Evolutionary conservation across 2,113 vertebrate species (phyloP).

Genomic region (Plectropomus leopardus): DNA sequence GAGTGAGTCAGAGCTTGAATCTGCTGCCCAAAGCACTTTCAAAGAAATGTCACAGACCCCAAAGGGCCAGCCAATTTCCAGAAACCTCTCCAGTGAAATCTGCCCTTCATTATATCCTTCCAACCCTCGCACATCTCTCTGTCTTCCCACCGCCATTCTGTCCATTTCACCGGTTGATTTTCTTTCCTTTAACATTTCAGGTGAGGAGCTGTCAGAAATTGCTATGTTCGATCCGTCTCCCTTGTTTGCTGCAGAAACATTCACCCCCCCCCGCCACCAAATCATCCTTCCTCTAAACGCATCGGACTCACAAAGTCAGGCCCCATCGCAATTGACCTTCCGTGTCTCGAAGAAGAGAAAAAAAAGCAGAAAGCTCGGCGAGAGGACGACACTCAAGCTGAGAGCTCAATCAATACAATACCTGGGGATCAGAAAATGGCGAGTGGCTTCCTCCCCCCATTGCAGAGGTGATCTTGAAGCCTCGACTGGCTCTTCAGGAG

Average conservation of each 20-base stretch:
- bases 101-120: conserved; percentile 62
- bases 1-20: conserved; percentile 53
- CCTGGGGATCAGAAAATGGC: conserved; percentile 55
- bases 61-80: conserved; percentile 59
- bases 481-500: conserved; percentile 1
- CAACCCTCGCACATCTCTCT: background rate
- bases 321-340: conserved; percentile 67
- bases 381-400: conserved; percentile 68
- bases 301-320: conserved; percentile 53
- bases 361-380: conserved; percentile 18
- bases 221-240: conserved; percentile 32
- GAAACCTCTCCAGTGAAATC: conserved; percentile 60
- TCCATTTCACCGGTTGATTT: conserved; percentile 40
- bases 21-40: conserved; percentile 67
- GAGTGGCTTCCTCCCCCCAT: conserved; percentile 28
- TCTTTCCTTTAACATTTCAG: conserved; percentile 38
- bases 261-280: background rate
- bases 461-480: conserved; percentile 58
- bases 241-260: conserved; percentile 43
- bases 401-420: conserved; percentile 72
- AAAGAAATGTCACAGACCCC: conserved; percentile 72
- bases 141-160: background rate
- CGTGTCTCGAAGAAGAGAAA: conserved; percentile 11
- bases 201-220: conserved; percentile 52
- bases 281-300: conserved; percentile 41